Evolutionary conservation across 2,113 vertebrate genomes (phyloP), one percentile per base, ranked within the genome.

Genomic region (human): DNA sequence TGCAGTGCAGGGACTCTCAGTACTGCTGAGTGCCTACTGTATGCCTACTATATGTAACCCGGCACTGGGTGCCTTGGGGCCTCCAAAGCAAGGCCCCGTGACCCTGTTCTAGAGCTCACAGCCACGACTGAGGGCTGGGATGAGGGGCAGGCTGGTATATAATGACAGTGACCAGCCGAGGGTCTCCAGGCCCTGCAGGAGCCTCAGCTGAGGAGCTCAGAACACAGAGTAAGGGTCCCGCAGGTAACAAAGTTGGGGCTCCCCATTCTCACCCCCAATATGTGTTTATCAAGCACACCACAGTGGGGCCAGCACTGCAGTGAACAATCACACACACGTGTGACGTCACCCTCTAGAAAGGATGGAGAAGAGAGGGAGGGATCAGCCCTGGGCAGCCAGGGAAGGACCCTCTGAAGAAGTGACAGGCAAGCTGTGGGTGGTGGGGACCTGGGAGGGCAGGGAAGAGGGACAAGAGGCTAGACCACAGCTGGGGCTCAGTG

Each of bases 171-270:
- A 32, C 14, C 43, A 2, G 14, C 13, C 8, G 5, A 14, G 40
- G 27, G 27, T 48, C 43, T 16, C 75, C 43, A 55, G 17, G 2
- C 27, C 27, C 18, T 20, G 70, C 18, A 38, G 72, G 7, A 6
- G 22, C 18, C 80, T 61, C 80, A 59, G 32, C 35, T 4, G 22
- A 38, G 40, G 59, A 22, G 7, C 35, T 30, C 38, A 75, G 40
- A 92, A 27, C 27, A 13, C 23, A 16, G 64, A 68, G 11, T 61
- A 52, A 61, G 61, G 50, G 2, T 20, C 68, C 43, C 5, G 0
- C 2, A 1, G 13, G n/a, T 6, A 3, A 22, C 4, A 4, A 13
- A 18, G 30, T 32, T 32, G 2, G 25, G 57, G 38, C 2, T 35
- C 45, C 75, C 43, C 22, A 50, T 30, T 64, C 27, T 68, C 18